A percentile compares a stretch with the other conserved stretches of the same genome.
Conservation (phyloP, 2,113 vertebrate genomes). For the Lipotes vexillifer region DNA sequence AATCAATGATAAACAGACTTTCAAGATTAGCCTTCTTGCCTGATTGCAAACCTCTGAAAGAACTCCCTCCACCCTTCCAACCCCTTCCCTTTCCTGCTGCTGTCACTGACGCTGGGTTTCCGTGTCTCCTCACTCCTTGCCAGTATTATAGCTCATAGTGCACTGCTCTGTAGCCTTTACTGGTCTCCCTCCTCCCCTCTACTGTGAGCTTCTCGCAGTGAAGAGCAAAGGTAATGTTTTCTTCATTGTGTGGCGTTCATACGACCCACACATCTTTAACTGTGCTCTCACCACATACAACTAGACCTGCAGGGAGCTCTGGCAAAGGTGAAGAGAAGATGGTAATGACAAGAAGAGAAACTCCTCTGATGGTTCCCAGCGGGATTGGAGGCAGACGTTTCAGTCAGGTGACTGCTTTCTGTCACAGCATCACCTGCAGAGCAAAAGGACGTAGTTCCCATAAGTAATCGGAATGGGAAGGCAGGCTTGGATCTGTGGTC, state of each 20-base stretch:
- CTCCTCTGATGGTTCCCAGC: neutral
- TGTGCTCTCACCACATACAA: neutral
- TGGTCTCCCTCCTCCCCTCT: neutral
- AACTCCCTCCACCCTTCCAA: too few relatives aligned
- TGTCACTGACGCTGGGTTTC: neutral
- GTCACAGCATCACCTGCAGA: neutral
- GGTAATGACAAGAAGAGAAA: neutral
- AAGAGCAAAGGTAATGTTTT: neutral
- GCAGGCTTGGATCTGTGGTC: neutral
- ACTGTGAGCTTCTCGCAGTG: neutral
- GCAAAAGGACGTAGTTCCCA: neutral
- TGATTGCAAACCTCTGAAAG: neutral
- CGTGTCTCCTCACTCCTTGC: neutral
- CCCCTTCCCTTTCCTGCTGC: neutral
- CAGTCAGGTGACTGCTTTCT: neutral
- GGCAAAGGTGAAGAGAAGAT: neutral
- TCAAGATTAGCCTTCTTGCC: neutral
- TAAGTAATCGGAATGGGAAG: neutral
- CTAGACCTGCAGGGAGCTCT: neutral
- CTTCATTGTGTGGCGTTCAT: neutral
- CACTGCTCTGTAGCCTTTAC: neutral
- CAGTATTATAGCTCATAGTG: neutral
- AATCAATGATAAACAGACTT: too few relatives aligned
- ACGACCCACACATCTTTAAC: neutral
- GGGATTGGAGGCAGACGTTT: neutral